Conservation (phyloP, 2,888 invertebrate genomes). For the Microctonus brassicae region DNA sequence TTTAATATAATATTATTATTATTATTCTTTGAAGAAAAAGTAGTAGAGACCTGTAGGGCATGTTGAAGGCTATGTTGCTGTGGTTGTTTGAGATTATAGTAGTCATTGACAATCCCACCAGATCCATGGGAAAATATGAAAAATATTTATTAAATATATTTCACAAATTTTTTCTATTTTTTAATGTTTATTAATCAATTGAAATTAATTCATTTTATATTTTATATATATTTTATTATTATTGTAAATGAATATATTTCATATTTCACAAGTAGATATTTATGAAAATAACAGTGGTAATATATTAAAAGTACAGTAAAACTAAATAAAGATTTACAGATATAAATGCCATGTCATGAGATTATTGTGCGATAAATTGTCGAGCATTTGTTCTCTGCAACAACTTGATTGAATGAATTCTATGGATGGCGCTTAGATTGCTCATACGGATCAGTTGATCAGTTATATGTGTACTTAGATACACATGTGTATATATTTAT, state of each 20-base stretch:
- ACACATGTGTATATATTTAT: not conserved
- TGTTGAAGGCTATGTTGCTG: not conserved
- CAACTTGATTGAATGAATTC: conserved; percentile 35
- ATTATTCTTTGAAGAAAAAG: not conserved
- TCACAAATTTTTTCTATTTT: not conserved
- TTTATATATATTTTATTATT: too few relatives aligned
- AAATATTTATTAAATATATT: not conserved
- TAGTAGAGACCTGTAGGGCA: not conserved
- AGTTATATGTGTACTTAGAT: not conserved
- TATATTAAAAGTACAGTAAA: not conserved
- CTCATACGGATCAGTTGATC: conserved; percentile 13
- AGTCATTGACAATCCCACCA: not conserved
- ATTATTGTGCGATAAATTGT: conserved; percentile 15
- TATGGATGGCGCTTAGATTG: conserved; percentile 22
- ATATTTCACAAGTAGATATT: not conserved
- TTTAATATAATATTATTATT: not conserved
- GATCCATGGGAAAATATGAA: not conserved
- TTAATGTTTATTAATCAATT: not conserved
- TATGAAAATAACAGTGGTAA: not conserved
- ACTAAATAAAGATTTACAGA: conserved; percentile 10
- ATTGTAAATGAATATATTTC: too few relatives aligned
- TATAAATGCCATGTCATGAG: conserved; percentile 13
- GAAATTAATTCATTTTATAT: not conserved
- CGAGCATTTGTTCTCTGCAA: conserved; percentile 22
- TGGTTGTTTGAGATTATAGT: not conserved